Evolutionary conservation across 2,113 vertebrate species (phyloP).

Genomic region (Bubo bubo): DNA sequence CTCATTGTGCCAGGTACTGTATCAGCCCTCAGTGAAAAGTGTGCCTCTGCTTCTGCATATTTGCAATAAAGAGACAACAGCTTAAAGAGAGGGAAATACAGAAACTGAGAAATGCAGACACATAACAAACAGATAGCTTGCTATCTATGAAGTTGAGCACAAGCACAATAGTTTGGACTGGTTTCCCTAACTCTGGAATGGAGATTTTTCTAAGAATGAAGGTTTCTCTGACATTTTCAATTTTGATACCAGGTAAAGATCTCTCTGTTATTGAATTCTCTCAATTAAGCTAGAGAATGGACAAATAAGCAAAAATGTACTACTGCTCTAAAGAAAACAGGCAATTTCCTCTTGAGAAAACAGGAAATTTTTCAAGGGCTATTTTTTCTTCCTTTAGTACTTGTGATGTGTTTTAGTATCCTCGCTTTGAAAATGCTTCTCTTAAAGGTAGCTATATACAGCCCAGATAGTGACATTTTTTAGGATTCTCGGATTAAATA

Average conservation of each 20-base stretch:
- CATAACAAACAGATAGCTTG: neutral
- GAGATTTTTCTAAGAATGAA: neutral
- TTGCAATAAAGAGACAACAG: neutral
- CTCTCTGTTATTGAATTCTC: neutral
- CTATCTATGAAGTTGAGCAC: neutral
- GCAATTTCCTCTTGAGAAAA: constrained; percentile 39
- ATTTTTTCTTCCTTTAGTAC: constrained; percentile 15
- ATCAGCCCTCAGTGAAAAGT: neutral
- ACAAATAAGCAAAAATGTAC: constrained; percentile 4
- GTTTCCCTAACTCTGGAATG: neutral
- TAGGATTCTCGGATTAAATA: neutral
- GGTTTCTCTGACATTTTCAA: neutral
- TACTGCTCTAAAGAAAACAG: constrained; percentile 2
- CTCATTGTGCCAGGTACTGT: neutral
- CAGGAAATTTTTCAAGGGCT: constrained; percentile 36
- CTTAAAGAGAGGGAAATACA: neutral
- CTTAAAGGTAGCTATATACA: neutral
- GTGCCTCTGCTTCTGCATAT: neutral
- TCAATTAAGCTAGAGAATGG: neutral
- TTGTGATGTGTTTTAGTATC: neutral
- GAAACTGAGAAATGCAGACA: neutral
- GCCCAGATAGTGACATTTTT: neutral
- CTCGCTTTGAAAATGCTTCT: neutral
- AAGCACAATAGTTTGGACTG: neutral
- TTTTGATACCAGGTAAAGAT: neutral